Evolutionary conservation across 92 coral and sea anemone species (phyloP), one percentile per base, ranked within the genome.

Genomic region (Parazoanthus atlanticus): DNA sequence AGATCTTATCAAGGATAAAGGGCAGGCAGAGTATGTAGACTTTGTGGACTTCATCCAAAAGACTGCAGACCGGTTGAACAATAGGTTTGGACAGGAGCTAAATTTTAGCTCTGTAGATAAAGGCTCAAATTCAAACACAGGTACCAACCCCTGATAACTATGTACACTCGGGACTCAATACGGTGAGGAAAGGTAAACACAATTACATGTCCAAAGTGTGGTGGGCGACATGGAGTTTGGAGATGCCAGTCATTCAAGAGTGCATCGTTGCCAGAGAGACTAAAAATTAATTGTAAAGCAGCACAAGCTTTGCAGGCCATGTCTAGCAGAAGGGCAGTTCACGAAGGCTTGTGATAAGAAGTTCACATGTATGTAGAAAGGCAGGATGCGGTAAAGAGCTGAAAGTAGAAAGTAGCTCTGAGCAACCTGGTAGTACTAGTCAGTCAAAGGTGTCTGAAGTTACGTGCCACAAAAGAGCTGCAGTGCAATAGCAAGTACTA

Each of bases 1-100:
- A 33, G 94, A 91, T 54, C 84, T 94, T 19, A 93, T 94, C 61
- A 88, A 88, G 34, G 13, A 52, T 58, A 88, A 91, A 66, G 93
- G 93, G 4, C 78, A 56, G 36, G 92, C 88, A 33, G 89, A 91
- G 11, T 94, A 79, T 82, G 70, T 72, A 8, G 95, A 91, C 19
- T 93, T 93, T 33, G 93, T 93, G 0, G 64, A 85, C 3, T 94
- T 93, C 64, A 79, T 93, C 19, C 86, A 67, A 3, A 85, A 58
- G 30, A 56, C 71, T 0, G 94, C 95, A 0, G 90, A 90, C 13
- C 93, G 89, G 12, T 30, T 91, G 49, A 91, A 91, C 78, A 91
- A 88, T 67, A 76, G 91, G 32, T 91, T 88, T 49, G 93, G 89
- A 15, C 80, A 76, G 30, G 93, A 91, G 34, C 86, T 91, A 66